Conservation (phyloP, 23 tunicate species). For the Oikopleura dioica region DNA sequence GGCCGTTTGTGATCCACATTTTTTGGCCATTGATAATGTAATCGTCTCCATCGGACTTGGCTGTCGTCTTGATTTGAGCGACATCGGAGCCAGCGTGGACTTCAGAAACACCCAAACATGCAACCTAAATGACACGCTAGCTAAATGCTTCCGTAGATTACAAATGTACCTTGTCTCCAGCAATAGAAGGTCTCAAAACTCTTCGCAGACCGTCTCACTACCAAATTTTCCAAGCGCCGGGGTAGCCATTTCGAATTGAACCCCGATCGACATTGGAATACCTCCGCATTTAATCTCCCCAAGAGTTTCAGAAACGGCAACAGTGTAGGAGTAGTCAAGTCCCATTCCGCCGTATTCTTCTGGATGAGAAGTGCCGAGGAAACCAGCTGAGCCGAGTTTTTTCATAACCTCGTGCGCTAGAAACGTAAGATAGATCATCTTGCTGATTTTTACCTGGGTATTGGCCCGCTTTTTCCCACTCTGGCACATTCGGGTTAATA, state of each 20-base stretch:
- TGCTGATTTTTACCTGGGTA: too few relatives aligned
- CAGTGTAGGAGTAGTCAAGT: slow-evolving; percentile 55
- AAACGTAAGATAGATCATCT: too few relatives aligned
- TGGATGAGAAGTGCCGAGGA: slow-evolving; percentile 25
- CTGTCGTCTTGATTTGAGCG: slow-evolving; percentile 54
- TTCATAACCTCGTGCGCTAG: slow-evolving; percentile 78
- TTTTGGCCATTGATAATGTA: slow-evolving; percentile 65
- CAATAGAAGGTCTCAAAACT: slow-evolving; percentile 66
- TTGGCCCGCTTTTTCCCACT: slow-evolving; percentile 47
- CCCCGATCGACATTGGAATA: slow-evolving; percentile 76
- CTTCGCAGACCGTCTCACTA: slow-evolving; percentile 63
- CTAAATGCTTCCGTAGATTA: too few relatives aligned
- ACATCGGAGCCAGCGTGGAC: slow-evolving; percentile 84
- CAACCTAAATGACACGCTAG: too few relatives aligned
- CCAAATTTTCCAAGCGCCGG: slow-evolving; percentile 94
- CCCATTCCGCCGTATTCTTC: slow-evolving; percentile 92
- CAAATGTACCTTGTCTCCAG: slow-evolving; percentile 53
- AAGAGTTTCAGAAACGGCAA: slow-evolving; percentile 68
- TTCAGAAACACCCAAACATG: slow-evolving; percentile 82
- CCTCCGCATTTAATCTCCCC: slow-evolving; percentile 59
- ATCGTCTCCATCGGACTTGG: slow-evolving; percentile 74
- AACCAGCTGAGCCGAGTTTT: slow-evolving; percentile 55
- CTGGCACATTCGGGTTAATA: slow-evolving; percentile 77
- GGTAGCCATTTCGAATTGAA: slow-evolving; percentile 96
- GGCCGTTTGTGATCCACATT: slow-evolving; percentile 96